These are phyloP conservation scores for Lasiommata megera DNA, from an alignment of 2,888 invertebrate genomes.

Conservation along the genomic window DNA sequence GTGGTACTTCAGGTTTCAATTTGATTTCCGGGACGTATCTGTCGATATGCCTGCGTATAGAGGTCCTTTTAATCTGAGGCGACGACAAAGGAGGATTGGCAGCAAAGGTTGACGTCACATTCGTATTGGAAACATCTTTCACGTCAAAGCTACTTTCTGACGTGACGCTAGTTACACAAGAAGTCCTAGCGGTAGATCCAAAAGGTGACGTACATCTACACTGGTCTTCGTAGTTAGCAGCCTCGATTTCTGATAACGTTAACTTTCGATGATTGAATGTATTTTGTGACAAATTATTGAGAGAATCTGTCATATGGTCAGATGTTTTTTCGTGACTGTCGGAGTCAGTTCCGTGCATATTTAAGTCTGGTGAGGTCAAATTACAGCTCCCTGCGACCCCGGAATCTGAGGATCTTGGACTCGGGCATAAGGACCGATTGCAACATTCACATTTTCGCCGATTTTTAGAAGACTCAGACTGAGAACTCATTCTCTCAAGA, in stretches of 20 bases:
- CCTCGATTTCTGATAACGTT: slow-evolving; percentile 81
- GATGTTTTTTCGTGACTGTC: slow-evolving; percentile 61
- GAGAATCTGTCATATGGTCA: slow-evolving; percentile 49
- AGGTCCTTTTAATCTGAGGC: slow-evolving; percentile 74
- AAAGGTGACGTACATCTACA: slow-evolving; percentile 88
- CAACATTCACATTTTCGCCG: slow-evolving; percentile 81
- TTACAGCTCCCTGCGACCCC: slow-evolving; percentile 93
- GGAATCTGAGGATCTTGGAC: slow-evolving; percentile 90
- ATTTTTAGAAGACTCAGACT: slow-evolving; percentile 61
- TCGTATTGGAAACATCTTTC: slow-evolving; percentile 74
- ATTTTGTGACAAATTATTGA: slow-evolving; percentile 53
- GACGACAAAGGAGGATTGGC: slow-evolving; percentile 70
- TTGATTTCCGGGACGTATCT: slow-evolving; percentile 67
- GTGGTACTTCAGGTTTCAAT: slow-evolving; percentile 70
- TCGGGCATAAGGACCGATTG: slow-evolving; percentile 83
- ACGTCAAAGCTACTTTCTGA: slow-evolving; percentile 81
- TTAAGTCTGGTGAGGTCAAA: slow-evolving; percentile 86
- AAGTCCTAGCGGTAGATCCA: slow-evolving; percentile 86
- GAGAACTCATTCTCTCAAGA: slow-evolving; percentile 69
- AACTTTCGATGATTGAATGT: slow-evolving; percentile 62
- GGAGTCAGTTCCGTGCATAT: slow-evolving; percentile 66
- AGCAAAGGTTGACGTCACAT: slow-evolving; percentile 74
- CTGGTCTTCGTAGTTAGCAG: slow-evolving; percentile 84
- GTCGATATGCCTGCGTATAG: slow-evolving; percentile 68
- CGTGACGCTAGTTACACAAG: slow-evolving; percentile 81